Evolutionary conservation across 2,797 vertebrate genomes (phyloP), one percentile per base, ranked within the genome.

Genomic region (Sebastes trivittatus): DNA sequence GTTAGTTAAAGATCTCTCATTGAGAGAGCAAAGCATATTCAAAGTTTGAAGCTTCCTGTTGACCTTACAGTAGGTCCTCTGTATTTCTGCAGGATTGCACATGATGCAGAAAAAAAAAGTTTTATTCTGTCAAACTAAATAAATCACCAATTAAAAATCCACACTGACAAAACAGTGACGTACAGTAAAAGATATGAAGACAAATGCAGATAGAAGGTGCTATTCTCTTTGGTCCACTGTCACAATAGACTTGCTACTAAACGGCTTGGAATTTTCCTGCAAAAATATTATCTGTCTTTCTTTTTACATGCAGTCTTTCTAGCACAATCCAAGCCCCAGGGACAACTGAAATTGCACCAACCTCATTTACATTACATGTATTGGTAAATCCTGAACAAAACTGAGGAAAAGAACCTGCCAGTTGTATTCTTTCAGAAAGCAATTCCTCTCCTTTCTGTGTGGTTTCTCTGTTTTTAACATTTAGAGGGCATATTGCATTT

Each of bases 301-400:
- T 79, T 85, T 46, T 87, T 84, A 81, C 78, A 61, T 87, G 77
- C 72, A 66, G 55, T 71, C 80, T 82, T 76, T 70, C 77, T 42
- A 88, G 87, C 89, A 84, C 88, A 92, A 92, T 93, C 89, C 80
- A 70, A 84, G 91, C 93, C 93, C 78, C 71, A 70, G 93, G 92
- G 92, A 93, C 77, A 81, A 85, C 68, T 90, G 85, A 91, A 92
- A 94, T 92, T 93, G 91, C 88, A 89, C 82, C 82, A 84, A 59
- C 77, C 92, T 92, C 86, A 92, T 94, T 94, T 93, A 89, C 84
- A 91, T 91, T 88, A 88, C 85, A 81, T 69, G 77, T 88, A 90
- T 90, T 87, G 84, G 88, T 87, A 91, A 91, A 92, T 89, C 82
- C 82, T 75, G 69, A 70, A 77, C 70, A 79, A 83, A 85, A 81